Conservation (phyloP, 1,140 invertebrate species). For the Ostrea denselamellosa region DNA sequence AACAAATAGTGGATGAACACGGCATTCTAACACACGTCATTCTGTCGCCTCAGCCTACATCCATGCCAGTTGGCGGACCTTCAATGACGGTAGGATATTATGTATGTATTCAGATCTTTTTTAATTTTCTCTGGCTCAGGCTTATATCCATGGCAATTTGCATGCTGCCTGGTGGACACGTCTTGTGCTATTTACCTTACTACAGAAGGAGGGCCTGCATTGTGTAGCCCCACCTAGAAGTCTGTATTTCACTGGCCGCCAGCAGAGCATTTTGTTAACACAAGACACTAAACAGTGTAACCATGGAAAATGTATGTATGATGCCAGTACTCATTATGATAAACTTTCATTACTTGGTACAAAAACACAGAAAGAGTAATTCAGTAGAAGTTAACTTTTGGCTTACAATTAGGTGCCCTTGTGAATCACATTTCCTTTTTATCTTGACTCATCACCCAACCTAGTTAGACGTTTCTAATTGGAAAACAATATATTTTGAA, state of each 20-base stretch:
- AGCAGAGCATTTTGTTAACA: constrained; percentile 15
- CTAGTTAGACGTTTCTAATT: background rate
- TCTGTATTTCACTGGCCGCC: background rate
- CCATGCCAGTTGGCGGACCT: constrained; percentile 64
- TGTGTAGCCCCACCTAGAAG: background rate
- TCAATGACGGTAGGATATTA: constrained; percentile 75
- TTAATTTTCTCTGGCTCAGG: constrained; percentile 23
- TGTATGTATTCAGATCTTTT: constrained; percentile 69
- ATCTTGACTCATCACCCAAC: constrained; percentile 4
- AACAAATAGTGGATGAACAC: constrained; percentile 93
- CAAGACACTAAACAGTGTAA: background rate
- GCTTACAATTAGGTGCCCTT: background rate
- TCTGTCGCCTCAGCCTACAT: constrained; percentile 85
- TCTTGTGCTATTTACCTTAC: constrained; percentile 11
- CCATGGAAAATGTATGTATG: background rate
- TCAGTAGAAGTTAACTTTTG: background rate
- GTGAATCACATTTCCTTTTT: background rate
- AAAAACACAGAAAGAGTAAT: background rate
- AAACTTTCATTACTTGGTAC: background rate
- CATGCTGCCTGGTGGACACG: constrained; percentile 32
- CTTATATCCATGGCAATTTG: constrained; percentile 28
- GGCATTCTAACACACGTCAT: constrained; percentile 91
- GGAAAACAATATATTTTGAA: too few relatives aligned
- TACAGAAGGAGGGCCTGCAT: background rate
- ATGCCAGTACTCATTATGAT: background rate